A percentile compares a stretch with the other conserved stretches of the same genome.
Evolutionary conservation across 2,113 vertebrate species (phyloP).

Genomic region (Elephantulus edwardii): DNA sequence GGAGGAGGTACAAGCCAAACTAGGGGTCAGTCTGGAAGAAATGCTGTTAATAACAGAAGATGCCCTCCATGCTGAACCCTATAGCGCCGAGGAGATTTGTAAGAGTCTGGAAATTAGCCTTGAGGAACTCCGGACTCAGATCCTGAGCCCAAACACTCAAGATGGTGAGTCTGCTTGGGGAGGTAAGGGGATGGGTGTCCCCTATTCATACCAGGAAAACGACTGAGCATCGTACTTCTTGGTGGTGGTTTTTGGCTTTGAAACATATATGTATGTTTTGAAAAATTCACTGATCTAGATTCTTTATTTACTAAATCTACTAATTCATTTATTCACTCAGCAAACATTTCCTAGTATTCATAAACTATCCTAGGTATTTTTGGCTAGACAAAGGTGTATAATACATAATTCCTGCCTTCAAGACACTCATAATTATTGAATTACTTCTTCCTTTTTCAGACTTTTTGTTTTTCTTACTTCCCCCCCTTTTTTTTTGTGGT

Average conservation of each 20-base stretch:
- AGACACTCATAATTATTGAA: not conserved
- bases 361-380: not conserved
- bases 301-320: conserved; percentile 18
- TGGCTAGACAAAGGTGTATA: not conserved
- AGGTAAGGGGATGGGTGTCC: not conserved
- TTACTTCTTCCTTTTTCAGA: not conserved
- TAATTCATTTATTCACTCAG: not conserved
- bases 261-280: conserved; percentile 4
- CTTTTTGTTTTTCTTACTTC: not conserved
- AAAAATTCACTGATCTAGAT: conserved; percentile 10
- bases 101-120: conserved; percentile 87
- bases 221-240: not conserved
- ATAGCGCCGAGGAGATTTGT: conserved; percentile 93
- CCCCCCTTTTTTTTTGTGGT: not conserved
- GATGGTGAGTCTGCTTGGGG: conserved; percentile 85
- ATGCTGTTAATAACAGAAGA: conserved; percentile 92
- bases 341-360: not conserved
- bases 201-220: not conserved
- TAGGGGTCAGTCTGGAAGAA: conserved; percentile 89
- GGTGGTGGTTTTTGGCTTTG: not conserved
- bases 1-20: conserved; percentile 88
- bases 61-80: conserved; percentile 91
- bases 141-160: conserved; percentile 91
- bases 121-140: conserved; percentile 86
- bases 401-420: not conserved